phyloP scores from a whole-genome alignment of 2,113 vertebrate genomes.

The Pedionomus torquatus region DNA sequence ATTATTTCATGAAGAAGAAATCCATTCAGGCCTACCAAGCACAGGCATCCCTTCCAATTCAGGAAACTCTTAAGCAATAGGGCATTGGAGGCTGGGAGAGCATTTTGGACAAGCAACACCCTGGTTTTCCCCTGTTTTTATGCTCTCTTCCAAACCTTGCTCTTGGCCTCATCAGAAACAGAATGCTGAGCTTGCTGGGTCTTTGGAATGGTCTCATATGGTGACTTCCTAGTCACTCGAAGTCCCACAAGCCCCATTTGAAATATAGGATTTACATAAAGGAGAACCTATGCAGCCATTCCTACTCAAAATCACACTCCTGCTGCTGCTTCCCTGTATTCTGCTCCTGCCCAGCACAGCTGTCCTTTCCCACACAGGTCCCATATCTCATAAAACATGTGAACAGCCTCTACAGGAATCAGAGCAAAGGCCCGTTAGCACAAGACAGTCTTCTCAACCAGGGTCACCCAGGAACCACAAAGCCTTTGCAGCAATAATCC shows the following conservation, averaged over 20 bases:
- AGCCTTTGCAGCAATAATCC: background rate
- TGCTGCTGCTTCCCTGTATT: background rate
- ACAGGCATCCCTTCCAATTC: background rate
- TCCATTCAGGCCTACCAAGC: background rate
- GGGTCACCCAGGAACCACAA: background rate
- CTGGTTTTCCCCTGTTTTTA: background rate
- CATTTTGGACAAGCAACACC: background rate
- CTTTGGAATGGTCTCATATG: background rate
- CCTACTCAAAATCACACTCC: background rate
- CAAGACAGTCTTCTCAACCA: fast-evolving
- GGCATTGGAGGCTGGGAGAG: background rate
- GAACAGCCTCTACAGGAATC: background rate
- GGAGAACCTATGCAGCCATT: background rate
- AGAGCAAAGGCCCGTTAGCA: background rate
- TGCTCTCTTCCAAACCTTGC: background rate
- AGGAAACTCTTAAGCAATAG: background rate
- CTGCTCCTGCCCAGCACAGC: background rate
- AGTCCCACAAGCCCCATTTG: background rate
- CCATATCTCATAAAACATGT: background rate
- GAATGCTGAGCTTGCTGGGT: background rate
- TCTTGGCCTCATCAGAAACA: background rate
- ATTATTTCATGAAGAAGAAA: background rate
- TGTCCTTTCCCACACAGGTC: background rate
- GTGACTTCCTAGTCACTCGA: background rate
- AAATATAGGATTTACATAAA: background rate